phyloP scores from a whole-genome alignment of 2,113 vertebrate genomes.

The Rhagologus leucostigma region DNA sequence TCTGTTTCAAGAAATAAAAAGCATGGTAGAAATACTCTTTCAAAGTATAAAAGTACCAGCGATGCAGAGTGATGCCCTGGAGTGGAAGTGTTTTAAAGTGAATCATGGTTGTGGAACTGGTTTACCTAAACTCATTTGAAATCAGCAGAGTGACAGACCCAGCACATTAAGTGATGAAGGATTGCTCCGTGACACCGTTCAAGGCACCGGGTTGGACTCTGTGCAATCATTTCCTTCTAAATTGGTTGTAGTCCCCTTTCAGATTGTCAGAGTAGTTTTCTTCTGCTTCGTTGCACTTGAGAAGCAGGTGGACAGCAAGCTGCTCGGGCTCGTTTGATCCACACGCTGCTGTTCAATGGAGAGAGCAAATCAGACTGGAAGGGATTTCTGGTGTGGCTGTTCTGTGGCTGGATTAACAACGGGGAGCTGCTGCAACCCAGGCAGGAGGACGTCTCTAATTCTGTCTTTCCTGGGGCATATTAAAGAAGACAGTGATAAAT shows the following conservation, averaged over 20 bases:
- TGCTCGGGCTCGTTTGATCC: constrained; percentile 53
- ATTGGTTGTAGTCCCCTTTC: constrained; percentile 64
- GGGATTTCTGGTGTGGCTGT: neutral
- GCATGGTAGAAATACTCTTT: neutral
- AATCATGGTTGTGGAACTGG: neutral
- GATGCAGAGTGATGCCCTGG: neutral
- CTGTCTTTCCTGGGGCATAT: neutral
- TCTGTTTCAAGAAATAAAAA: neutral
- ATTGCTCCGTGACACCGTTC: neutral
- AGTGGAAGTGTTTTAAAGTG: constrained; percentile 11
- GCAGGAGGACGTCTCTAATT: neutral
- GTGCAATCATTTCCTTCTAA: constrained; percentile 55
- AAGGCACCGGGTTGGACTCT: neutral
- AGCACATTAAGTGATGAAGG: constrained; percentile 31
- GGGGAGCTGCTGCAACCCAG: neutral
- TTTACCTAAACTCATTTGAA: constrained; percentile 48
- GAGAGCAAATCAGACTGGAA: constrained; percentile 54
- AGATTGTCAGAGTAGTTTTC: constrained; percentile 67
- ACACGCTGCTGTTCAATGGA: neutral
- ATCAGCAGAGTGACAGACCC: constrained; percentile 39
- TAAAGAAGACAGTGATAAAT: constrained; percentile 8
- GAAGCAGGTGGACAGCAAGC: constrained; percentile 58
- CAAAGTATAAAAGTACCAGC: neutral
- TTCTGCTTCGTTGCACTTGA: constrained; percentile 60
- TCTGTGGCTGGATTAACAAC: neutral